A percentile compares a stretch with the other conserved stretches of the same genome.
Evolutionary conservation across 1,140 invertebrate species (phyloP).

Genomic region (Pectinophora gossypiella): DNA sequence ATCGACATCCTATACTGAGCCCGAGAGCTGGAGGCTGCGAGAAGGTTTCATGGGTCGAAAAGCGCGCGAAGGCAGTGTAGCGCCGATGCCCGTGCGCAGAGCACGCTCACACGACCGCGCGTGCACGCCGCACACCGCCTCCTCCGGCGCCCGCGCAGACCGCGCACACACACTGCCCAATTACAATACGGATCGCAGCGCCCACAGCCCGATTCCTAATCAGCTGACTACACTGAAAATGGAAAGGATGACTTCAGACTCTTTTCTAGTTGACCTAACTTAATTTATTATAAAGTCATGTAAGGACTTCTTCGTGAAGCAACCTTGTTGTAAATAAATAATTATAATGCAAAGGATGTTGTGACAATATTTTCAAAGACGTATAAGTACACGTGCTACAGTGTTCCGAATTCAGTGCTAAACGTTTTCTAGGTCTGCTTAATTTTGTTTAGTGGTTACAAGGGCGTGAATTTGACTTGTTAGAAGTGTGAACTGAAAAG

Average conservation of each 20-base stretch:
- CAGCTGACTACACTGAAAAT: constrained; percentile 24
- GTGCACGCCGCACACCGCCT: constrained; percentile 16
- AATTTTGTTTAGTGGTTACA: constrained; percentile 64
- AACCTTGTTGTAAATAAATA: background rate
- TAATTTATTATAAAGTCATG: constrained; percentile 33
- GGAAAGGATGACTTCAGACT: constrained; percentile 37
- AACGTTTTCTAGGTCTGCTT: constrained; percentile 56
- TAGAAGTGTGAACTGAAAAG: constrained; percentile 59
- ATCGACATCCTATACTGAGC: constrained; percentile 44
- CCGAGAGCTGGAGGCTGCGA: constrained; percentile 44
- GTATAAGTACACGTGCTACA: constrained; percentile 27
- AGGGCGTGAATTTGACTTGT: constrained; percentile 66
- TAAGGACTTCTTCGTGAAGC: too few species aligned
- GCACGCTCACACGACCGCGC: constrained; percentile 58
- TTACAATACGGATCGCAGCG: constrained; percentile 25
- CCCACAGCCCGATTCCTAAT: background rate
- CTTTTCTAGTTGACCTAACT: constrained; percentile 42
- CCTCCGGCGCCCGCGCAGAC: constrained; percentile 39
- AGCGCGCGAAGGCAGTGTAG: constrained; percentile 71
- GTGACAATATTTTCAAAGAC: constrained; percentile 21
- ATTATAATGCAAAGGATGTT: constrained; percentile 10
- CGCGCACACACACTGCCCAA: constrained; percentile 28
- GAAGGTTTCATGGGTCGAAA: constrained; percentile 63
- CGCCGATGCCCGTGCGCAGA: constrained; percentile 60
- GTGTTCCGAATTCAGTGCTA: constrained; percentile 65